Conservation (phyloP, 2,113 vertebrate species). For the Narcine bancroftii region DNA sequence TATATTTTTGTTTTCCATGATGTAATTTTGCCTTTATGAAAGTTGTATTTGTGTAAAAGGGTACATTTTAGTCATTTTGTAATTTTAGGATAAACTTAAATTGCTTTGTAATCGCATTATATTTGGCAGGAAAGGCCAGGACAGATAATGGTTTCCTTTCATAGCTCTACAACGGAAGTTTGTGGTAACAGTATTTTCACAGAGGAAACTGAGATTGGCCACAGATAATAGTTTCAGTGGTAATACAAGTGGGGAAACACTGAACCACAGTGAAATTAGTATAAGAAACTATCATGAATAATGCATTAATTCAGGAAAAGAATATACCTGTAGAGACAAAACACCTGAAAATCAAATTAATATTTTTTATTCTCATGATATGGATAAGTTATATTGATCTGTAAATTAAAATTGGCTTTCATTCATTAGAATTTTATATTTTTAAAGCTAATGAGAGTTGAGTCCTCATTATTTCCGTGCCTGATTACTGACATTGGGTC, state of each 20-base stretch:
- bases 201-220: slow-evolving; percentile 35
- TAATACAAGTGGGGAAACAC: not conserved
- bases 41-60: not conserved
- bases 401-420: not conserved
- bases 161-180: slow-evolving; percentile 15
- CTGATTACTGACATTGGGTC: too few relatives aligned
- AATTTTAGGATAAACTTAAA: not conserved
- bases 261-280: slow-evolving; percentile 13
- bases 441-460: not conserved
- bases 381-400: not conserved
- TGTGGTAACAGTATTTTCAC: slow-evolving; percentile 30
- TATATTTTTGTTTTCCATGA: not conserved
- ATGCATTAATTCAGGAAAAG: slow-evolving; percentile 7
- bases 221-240: slow-evolving; percentile 7
- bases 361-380: not conserved
- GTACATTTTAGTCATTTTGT: not conserved
- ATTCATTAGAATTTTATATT: not conserved
- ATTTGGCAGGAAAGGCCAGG: not conserved
- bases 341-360: not conserved
- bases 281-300: slow-evolving; percentile 16
- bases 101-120: not conserved
- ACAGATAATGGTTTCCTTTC: slow-evolving; percentile 35
- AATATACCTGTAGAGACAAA: not conserved
- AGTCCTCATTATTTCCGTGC: too few relatives aligned
- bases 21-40: not conserved